Percentiles rank a stretch among this genome's conserved stretches.
phyloP scores from a whole-genome alignment of 2,888 invertebrate species.

The Lochmaea crataegi region DNA sequence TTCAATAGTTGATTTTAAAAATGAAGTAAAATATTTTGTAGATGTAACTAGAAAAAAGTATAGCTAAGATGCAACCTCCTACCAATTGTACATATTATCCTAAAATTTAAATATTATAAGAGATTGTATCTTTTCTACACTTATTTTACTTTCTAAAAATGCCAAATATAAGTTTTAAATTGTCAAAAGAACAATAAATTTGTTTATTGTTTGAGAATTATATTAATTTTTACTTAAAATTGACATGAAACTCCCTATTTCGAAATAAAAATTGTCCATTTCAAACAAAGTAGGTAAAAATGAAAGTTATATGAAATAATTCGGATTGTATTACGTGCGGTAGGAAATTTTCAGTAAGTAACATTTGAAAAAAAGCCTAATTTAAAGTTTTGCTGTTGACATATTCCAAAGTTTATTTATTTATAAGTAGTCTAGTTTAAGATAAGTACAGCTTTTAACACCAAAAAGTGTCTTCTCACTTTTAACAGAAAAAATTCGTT shows the following conservation, averaged over 20 bases:
- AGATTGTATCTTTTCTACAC: not conserved
- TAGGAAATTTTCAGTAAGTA: not conserved
- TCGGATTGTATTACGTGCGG: not conserved
- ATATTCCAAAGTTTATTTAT: conserved; percentile 50
- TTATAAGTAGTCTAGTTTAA: conserved; percentile 49
- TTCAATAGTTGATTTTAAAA: not conserved
- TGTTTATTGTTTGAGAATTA: too few species aligned
- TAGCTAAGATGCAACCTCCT: not conserved
- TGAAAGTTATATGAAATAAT: not conserved
- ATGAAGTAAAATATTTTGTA: not conserved
- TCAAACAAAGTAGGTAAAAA: not conserved
- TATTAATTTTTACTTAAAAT: not conserved
- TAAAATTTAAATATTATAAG: not conserved
- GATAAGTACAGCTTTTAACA: conserved; percentile 53
- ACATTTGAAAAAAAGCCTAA: conserved; percentile 32
- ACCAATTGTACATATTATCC: not conserved
- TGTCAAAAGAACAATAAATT: not conserved
- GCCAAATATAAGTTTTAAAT: not conserved
- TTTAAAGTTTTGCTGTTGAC: conserved; percentile 45
- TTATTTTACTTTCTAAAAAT: not conserved
- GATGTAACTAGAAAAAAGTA: not conserved
- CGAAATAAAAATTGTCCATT: not conserved
- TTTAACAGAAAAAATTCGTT: conserved; percentile 46
- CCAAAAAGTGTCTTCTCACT: conserved; percentile 64
- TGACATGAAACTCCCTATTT: not conserved